Percentiles rank a stretch among this genome's conserved stretches.
phyloP scores from a whole-genome alignment of 2,113 vertebrate genomes.

The Ctenomys sociabilis region DNA sequence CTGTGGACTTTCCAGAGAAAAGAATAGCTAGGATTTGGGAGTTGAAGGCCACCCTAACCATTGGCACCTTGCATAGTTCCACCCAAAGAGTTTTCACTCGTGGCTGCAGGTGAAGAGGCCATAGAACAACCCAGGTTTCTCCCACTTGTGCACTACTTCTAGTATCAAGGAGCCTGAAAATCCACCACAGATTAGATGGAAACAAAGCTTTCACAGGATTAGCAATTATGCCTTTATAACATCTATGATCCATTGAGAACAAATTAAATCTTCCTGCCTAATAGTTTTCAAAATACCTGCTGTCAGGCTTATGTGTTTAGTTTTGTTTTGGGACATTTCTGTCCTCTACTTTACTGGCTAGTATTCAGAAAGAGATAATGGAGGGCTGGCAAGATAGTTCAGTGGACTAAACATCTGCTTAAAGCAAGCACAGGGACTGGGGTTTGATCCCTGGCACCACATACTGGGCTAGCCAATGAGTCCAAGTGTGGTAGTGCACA shows the following conservation, averaged over 20 bases:
- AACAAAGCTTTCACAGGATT: background rate
- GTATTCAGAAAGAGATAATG: background rate
- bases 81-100: rapidly evolving
- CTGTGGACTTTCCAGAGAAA: background rate
- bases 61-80: background rate
- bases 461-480: too few species aligned
- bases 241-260: background rate
- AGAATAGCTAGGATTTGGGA: background rate
- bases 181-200: background rate
- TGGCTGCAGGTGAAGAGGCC: background rate
- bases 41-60: too few species aligned
- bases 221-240: background rate
- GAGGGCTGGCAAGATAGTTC: too few species aligned
- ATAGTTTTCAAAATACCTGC: constrained; percentile 23
- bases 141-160: too few species aligned
- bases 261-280: background rate
- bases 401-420: too few species aligned
- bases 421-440: too few species aligned
- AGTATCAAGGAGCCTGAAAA: background rate
- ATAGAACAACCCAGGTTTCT: background rate
- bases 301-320: background rate
- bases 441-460: too few species aligned
- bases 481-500: too few species aligned
- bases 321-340: background rate
- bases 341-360: background rate